Conservation (phyloP, 2,888 invertebrate genomes). For the Hoplodrina blanda region DNA sequence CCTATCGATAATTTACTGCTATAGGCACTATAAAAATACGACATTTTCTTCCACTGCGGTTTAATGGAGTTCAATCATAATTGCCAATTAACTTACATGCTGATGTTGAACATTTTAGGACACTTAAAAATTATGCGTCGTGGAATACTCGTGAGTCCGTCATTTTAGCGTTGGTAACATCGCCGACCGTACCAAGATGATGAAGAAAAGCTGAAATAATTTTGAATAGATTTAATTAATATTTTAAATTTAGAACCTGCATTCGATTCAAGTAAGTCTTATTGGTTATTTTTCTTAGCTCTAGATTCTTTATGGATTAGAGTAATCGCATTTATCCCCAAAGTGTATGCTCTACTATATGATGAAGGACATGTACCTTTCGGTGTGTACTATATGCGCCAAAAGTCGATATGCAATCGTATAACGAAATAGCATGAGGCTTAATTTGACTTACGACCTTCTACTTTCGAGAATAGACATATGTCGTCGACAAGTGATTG, state of each 20-base stretch:
- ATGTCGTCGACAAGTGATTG: no score
- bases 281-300: not conserved
- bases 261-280: slow-evolving; percentile 19
- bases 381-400: no score
- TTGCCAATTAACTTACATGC: slow-evolving; percentile 36
- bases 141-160: not conserved
- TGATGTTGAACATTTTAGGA: slow-evolving; percentile 20
- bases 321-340: no score
- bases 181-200: slow-evolving; percentile 17
- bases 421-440: no score
- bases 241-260: not conserved
- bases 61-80: slow-evolving; percentile 68
- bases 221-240: not conserved
- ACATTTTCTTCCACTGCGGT: slow-evolving; percentile 50
- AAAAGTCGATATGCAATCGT: no score
- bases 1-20: no score
- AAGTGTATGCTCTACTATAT: no score
- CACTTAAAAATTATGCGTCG: slow-evolving; percentile 35
- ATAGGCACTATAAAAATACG: no score
- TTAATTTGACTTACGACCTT: no score
- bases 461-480: no score
- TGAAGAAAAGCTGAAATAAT: slow-evolving; percentile 18
- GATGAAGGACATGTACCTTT: no score
- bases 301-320: not conserved
- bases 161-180: slow-evolving; percentile 5